Conservation (phyloP, 2,888 invertebrate species). For the Oscheius onirici region DNA sequence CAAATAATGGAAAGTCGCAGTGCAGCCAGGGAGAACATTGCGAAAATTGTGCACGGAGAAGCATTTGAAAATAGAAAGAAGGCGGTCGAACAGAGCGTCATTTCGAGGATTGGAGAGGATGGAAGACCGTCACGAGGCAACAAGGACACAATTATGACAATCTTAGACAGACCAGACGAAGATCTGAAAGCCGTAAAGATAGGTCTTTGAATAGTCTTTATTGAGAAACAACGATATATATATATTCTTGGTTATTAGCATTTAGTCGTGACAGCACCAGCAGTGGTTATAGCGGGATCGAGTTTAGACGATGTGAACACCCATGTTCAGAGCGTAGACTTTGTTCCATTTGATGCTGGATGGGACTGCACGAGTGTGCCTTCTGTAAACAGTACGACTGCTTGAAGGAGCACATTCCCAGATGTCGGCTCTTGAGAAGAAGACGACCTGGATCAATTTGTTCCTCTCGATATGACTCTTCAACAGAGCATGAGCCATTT, state of each 20-base stretch:
- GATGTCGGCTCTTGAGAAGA: slow-evolving; percentile 52
- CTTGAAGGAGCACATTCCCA: slow-evolving; percentile 54
- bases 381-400: slow-evolving; percentile 60
- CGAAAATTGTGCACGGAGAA: slow-evolving; percentile 24
- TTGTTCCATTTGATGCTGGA: slow-evolving; percentile 66
- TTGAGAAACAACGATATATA: slow-evolving; percentile 3
- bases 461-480: slow-evolving; percentile 53
- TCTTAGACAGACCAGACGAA: not conserved
- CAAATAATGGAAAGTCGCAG: slow-evolving; percentile 30
- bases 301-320: slow-evolving; percentile 51
- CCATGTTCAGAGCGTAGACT: slow-evolving; percentile 56
- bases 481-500: slow-evolving; percentile 63
- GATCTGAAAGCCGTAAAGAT: too few relatives aligned
- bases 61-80: slow-evolving; percentile 22
- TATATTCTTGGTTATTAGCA: slow-evolving; percentile 12
- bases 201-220: not conserved
- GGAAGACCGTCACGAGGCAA: not conserved
- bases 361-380: slow-evolving; percentile 68
- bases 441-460: slow-evolving; percentile 51
- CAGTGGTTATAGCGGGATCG: not conserved
- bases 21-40: slow-evolving; percentile 17
- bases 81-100: slow-evolving; percentile 5
- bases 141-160: slow-evolving; percentile 21
- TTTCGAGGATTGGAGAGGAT: not conserved
- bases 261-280: slow-evolving; percentile 10